These are phyloP conservation scores for Campaea margaritaria DNA, from an alignment of 2,888 invertebrate species.

Conservation along the genomic window DNA sequence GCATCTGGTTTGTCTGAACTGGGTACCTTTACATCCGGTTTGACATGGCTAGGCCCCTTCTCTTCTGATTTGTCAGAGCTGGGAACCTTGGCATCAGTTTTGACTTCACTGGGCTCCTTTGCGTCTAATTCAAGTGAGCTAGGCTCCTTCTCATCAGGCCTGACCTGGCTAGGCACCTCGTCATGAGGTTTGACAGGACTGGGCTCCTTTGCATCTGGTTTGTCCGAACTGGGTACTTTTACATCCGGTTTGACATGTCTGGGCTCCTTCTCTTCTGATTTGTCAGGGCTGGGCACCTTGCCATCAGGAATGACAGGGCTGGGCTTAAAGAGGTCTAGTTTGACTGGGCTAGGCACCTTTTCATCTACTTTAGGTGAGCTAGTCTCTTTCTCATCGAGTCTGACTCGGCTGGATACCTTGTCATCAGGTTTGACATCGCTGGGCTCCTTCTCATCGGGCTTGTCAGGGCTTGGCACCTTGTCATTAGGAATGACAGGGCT, in stretches of 20 bases:
- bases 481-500: conserved; percentile 17
- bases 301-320: neutral
- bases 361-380: neutral
- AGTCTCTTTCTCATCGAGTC: neutral
- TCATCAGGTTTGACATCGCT: no score
- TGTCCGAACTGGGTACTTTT: conserved; percentile 2
- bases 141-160: no score
- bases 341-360: neutral
- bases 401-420: neutral
- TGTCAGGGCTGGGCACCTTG: no score
- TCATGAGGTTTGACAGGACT: neutral
- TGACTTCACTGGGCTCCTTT: no score
- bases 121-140: no score
- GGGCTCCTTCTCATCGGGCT: neutral
- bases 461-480: neutral
- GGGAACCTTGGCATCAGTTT: no score
- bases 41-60: no score
- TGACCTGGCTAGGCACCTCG: neutral
- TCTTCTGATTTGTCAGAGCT: no score
- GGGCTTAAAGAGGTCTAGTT: neutral
- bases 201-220: neutral
- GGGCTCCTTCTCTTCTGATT: neutral
- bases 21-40: no score
- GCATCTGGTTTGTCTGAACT: no score
- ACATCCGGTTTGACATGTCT: conserved; percentile 3